Evolutionary conservation across 2,888 invertebrate species (phyloP).

Genomic region (Drosophila niveifrons): DNA sequence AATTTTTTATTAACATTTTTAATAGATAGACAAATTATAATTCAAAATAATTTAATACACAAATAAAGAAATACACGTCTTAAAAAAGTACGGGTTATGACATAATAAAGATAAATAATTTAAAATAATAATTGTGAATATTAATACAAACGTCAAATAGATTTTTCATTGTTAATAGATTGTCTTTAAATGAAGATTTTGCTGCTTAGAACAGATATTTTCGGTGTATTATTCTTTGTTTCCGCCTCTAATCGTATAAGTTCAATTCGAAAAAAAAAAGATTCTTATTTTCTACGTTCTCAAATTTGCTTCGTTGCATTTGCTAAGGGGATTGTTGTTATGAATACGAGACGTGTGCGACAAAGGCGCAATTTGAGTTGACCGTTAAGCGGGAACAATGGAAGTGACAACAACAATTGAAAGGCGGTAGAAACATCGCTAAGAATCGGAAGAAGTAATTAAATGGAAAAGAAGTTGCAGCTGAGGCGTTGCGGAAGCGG

Average conservation of each 20-base stretch:
- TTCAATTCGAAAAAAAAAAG: not conserved
- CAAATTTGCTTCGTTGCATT: slow-evolving; percentile 42
- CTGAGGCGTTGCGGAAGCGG: slow-evolving; percentile 58
- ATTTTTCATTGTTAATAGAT: no score
- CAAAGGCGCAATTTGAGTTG: slow-evolving; percentile 64
- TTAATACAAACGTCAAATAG: no score
- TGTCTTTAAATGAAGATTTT: not conserved
- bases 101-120: no score
- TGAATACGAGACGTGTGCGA: slow-evolving; percentile 66
- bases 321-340: slow-evolving; percentile 36
- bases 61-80: no score
- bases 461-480: slow-evolving; percentile 64
- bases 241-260: not conserved
- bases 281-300: not conserved
- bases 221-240: not conserved
- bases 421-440: slow-evolving; percentile 66
- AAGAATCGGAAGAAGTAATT: slow-evolving; percentile 84
- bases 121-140: no score
- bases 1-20: no score
- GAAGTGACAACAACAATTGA: slow-evolving; percentile 36
- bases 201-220: not conserved
- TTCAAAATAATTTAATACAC: no score
- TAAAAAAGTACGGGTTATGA: no score
- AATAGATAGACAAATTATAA: no score
- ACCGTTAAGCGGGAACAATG: slow-evolving; percentile 46